phyloP scores from a whole-genome alignment of 1,140 invertebrate species.

The Nilaparvata lugens region DNA sequence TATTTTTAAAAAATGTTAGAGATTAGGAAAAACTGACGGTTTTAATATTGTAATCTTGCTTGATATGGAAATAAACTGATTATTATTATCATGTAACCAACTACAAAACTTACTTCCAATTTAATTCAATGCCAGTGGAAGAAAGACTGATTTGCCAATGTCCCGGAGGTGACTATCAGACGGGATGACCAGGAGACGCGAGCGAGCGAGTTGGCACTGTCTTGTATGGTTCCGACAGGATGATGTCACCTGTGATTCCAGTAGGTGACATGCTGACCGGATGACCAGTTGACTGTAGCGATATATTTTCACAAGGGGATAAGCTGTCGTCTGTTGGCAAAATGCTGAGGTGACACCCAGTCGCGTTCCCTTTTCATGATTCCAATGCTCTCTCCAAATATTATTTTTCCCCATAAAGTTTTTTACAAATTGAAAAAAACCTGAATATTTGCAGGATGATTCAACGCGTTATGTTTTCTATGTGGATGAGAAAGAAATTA shows the following conservation, averaged over 20 bases:
- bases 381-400: not conserved
- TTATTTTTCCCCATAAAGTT: not conserved
- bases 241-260: too few species aligned
- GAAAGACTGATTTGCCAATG: not conserved
- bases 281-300: not conserved
- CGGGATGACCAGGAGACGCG: not conserved
- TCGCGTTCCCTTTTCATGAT: not conserved
- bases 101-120: not conserved
- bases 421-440: not conserved
- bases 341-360: not conserved
- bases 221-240: not conserved
- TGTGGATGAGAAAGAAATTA: slow-evolving; percentile 82
- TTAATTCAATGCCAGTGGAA: not conserved
- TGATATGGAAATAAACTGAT: too few species aligned
- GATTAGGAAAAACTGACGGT: too few species aligned
- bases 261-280: too few species aligned
- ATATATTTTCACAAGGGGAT: too few species aligned
- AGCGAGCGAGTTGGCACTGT: not conserved
- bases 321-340: not conserved
- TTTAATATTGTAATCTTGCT: too few species aligned
- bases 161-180: too few species aligned
- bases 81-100: too few species aligned
- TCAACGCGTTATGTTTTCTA: slow-evolving; percentile 80
- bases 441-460: slow-evolving; percentile 46
- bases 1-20: too few species aligned